These are phyloP conservation scores for Drosophila leontia DNA, from an alignment of 1,140 invertebrate species.

Conservation along the genomic window DNA sequence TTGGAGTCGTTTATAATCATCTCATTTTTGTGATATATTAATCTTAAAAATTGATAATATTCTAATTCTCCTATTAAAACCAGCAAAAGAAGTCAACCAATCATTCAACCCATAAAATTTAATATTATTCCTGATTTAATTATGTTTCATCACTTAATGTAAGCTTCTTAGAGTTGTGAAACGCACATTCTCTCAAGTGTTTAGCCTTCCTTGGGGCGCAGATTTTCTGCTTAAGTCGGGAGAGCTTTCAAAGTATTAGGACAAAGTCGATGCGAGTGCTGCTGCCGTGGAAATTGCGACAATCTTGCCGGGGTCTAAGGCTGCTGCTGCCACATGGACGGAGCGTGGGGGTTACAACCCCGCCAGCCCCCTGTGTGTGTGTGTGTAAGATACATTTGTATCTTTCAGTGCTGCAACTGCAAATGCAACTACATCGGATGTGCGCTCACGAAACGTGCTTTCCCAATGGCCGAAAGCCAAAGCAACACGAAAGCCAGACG, in stretches of 20 bases:
- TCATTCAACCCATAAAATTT: not conserved
- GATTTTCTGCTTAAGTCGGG: slow-evolving; percentile 12
- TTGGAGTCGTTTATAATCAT: not conserved
- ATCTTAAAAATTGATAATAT: not conserved
- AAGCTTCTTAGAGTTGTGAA: not conserved
- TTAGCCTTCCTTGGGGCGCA: slow-evolving; percentile 1
- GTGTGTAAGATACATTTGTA: slow-evolving; percentile 50
- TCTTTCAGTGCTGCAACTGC: slow-evolving; percentile 51
- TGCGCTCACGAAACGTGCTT: slow-evolving; percentile 76
- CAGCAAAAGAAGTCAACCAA: not conserved
- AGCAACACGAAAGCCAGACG: slow-evolving; percentile 31
- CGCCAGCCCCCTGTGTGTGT: slow-evolving; percentile 1
- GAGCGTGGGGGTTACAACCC: slow-evolving; percentile 10
- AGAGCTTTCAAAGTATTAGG: slow-evolving; percentile 55
- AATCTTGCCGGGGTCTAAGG: slow-evolving; percentile 31
- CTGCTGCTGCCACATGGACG: not conserved
- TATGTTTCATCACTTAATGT: not conserved
- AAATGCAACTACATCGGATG: slow-evolving; percentile 56
- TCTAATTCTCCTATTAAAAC: not conserved
- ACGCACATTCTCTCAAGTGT: slow-evolving; percentile 1
- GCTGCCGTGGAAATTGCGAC: slow-evolving; percentile 59
- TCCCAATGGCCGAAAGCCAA: slow-evolving; percentile 65
- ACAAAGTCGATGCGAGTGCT: slow-evolving; percentile 52
- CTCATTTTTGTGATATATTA: not conserved
- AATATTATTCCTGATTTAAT: not conserved